phyloP scores from a whole-genome alignment of 2,888 invertebrate genomes.

The Esperia sulphurella region DNA sequence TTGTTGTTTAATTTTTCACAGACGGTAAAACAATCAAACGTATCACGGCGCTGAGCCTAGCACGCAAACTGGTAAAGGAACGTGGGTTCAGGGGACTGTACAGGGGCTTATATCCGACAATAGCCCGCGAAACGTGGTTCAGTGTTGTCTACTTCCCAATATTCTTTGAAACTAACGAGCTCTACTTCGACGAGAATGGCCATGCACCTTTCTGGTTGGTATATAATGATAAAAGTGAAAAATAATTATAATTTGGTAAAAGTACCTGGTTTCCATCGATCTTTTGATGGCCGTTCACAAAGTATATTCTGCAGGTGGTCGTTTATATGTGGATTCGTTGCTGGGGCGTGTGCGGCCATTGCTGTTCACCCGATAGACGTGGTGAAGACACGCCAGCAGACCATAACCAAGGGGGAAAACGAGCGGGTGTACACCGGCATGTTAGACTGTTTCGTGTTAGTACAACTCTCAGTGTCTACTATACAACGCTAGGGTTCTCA shows the following conservation, averaged over 20 bases:
- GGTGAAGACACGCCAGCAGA: conserved; percentile 97
- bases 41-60: conserved; percentile 88
- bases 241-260: too few species aligned
- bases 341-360: conserved; percentile 93
- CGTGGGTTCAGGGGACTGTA: conserved; percentile 96
- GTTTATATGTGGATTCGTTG: conserved; percentile 93
- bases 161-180: conserved; percentile 94
- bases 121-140: conserved; percentile 95
- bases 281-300: too few species aligned
- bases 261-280: too few species aligned
- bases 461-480: too few species aligned
- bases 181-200: conserved; percentile 86
- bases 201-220: conserved; percentile 88
- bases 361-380: conserved; percentile 98
- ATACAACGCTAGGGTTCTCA: too few species aligned
- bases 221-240: too few species aligned
- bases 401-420: conserved; percentile 91
- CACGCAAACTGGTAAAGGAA: conserved; percentile 85
- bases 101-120: conserved; percentile 95
- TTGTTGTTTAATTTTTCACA: conserved; percentile 19
- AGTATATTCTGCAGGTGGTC: too few species aligned
- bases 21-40: conserved; percentile 83
- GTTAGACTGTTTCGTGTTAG: conserved; percentile 3
- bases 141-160: conserved; percentile 98
- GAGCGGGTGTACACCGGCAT: conserved; percentile 93